A percentile compares a stretch with the other conserved stretches of the same genome.
phyloP scores from a whole-genome alignment of 2,888 invertebrate genomes.

The Ichneumoninae sp. region DNA sequence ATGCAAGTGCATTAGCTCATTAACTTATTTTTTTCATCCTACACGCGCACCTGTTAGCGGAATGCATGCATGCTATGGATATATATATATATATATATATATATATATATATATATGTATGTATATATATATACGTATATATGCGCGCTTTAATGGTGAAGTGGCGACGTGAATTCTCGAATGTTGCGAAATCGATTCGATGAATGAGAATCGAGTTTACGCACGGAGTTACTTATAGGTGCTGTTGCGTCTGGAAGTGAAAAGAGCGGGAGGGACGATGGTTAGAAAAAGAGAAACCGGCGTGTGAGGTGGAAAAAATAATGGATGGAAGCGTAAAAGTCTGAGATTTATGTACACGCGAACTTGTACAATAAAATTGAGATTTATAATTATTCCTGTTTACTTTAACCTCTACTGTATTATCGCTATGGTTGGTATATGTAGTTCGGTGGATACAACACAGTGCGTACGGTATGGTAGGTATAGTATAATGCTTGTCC shows the following conservation, averaged over 20 bases:
- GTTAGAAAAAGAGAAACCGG: constrained; percentile 49
- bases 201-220: constrained; percentile 62
- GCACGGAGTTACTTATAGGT: constrained; percentile 44
- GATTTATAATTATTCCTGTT: constrained; percentile 21
- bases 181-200: constrained; percentile 67
- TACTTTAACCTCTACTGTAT: not conserved
- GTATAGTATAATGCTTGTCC: too few species aligned
- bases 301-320: constrained; percentile 33
- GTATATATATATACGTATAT: not conserved
- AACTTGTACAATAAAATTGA: constrained; percentile 16
- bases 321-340: constrained; percentile 26
- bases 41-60: constrained; percentile 68
- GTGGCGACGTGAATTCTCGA: constrained; percentile 63
- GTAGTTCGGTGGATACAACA: too few species aligned
- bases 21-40: constrained; percentile 54
- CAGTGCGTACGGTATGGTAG: too few species aligned
- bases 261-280: constrained; percentile 26
- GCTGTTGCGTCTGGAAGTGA: constrained; percentile 42
- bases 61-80: not conserved
- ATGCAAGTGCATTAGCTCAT: constrained; percentile 55
- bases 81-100: not conserved
- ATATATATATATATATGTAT: not conserved
- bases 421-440: too few species aligned
- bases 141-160: not conserved
- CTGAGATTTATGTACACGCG: constrained; percentile 13